These are phyloP conservation scores for Neodon shergylaensis DNA, from an alignment of 2,113 vertebrate species.

Conservation along the genomic window DNA sequence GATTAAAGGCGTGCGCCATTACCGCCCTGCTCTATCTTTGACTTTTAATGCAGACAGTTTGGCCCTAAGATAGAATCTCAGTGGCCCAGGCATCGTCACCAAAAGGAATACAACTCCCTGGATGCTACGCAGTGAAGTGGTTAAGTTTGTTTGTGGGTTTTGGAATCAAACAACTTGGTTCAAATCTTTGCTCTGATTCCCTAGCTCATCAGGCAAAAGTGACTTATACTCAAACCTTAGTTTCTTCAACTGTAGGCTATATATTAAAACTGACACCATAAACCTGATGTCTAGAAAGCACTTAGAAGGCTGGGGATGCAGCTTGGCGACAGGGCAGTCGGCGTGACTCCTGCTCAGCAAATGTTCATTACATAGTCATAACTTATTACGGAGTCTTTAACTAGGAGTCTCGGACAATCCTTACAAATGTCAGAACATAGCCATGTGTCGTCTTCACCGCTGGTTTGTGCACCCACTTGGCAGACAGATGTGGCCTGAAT, in stretches of 20 bases:
- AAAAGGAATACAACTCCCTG: conserved; percentile 3
- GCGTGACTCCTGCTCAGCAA: background rate
- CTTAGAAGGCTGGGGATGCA: background rate
- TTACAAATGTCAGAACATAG: background rate
- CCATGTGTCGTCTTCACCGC: background rate
- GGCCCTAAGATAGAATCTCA: background rate
- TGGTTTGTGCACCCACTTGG: background rate
- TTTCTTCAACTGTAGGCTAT: conserved; percentile 10
- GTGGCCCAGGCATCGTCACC: background rate
- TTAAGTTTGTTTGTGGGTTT: background rate
- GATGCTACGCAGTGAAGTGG: background rate
- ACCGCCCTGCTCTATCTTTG: too few relatives aligned
- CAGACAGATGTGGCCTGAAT: background rate
- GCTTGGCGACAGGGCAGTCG: background rate
- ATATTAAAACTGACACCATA: background rate
- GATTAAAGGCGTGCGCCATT: too few relatives aligned
- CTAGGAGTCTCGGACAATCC: background rate
- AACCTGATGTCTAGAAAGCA: background rate
- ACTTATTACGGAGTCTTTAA: background rate
- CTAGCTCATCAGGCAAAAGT: background rate
- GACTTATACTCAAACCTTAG: background rate
- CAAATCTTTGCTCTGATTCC: background rate
- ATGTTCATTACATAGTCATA: background rate
- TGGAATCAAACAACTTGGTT: background rate
- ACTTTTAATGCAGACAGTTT: conserved; percentile 17